Conservation (phyloP, 1,140 invertebrate genomes). For the Chionoecetes opilio region DNA sequence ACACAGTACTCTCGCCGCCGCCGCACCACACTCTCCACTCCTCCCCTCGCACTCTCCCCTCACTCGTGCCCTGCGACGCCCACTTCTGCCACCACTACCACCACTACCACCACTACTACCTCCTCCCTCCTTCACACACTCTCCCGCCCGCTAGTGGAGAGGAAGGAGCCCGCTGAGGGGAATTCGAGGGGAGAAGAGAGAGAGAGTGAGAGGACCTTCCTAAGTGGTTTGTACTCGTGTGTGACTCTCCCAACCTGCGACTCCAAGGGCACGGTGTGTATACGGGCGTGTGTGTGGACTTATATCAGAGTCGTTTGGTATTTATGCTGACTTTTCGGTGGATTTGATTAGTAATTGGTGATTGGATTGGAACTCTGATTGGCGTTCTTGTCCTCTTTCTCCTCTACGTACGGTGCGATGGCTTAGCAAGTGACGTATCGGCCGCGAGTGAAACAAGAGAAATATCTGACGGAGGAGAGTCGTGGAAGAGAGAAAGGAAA, state of each 20-base stretch:
- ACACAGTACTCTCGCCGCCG: background rate
- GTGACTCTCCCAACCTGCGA: background rate
- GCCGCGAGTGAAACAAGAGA: background rate
- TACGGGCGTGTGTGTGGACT: no score
- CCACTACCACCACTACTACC: background rate
- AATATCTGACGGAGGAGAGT: background rate
- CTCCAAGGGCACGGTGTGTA: background rate
- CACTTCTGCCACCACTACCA: background rate
- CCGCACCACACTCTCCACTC: background rate
- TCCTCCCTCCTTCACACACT: background rate
- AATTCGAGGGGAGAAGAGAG: conserved; percentile 31
- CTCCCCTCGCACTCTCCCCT: conserved; percentile 35
- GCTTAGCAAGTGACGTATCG: background rate
- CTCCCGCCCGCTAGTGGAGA: background rate
- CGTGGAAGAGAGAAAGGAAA: background rate
- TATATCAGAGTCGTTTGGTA: background rate
- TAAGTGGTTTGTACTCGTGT: background rate
- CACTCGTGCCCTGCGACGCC: background rate
- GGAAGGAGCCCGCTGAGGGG: conserved; percentile 39
- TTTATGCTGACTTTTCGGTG: background rate
- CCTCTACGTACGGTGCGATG: background rate
- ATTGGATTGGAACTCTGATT: background rate
- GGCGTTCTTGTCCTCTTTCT: background rate
- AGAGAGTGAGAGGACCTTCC: background rate
- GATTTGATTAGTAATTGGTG: background rate